A percentile compares a stretch with the other conserved stretches of the same genome.
These are phyloP conservation scores for Papilio dardanus DNA, from an alignment of 1,140 invertebrate species.

Conservation along the genomic window DNA sequence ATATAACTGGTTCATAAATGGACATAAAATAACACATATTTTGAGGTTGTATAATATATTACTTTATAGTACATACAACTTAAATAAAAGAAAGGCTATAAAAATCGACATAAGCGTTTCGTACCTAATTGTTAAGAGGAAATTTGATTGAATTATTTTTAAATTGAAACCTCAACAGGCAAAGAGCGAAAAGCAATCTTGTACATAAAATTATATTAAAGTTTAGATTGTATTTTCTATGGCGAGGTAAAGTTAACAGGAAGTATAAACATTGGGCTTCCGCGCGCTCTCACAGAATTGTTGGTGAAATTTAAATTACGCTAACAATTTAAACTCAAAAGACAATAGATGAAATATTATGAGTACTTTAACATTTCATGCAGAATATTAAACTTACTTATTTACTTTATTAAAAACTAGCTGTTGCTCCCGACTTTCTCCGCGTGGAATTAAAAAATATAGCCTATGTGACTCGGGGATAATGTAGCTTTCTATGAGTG, in stretches of 20 bases:
- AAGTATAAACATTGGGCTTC: constrained; percentile 33
- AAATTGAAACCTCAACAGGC: not conserved
- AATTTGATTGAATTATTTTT: not conserved
- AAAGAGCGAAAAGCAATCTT: constrained; percentile 9
- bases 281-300: not conserved
- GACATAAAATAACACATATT: no score
- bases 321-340: constrained; percentile 13
- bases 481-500: no score
- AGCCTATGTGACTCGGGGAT: no score
- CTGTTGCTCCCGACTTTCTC: no score
- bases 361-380: not conserved
- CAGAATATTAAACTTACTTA: not conserved
- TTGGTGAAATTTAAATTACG: constrained; percentile 25
- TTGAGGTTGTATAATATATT: no score
- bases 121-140: not conserved
- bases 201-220: constrained; percentile 31
- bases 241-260: constrained; percentile 19
- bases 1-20: no score
- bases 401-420: not conserved
- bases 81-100: not conserved
- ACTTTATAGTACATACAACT: no score
- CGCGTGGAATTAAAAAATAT: no score
- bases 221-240: constrained; percentile 33
- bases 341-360: constrained; percentile 9
- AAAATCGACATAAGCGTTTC: not conserved